phyloP scores from a whole-genome alignment of 2,113 vertebrate genomes.

The Rhombomys opimus region DNA sequence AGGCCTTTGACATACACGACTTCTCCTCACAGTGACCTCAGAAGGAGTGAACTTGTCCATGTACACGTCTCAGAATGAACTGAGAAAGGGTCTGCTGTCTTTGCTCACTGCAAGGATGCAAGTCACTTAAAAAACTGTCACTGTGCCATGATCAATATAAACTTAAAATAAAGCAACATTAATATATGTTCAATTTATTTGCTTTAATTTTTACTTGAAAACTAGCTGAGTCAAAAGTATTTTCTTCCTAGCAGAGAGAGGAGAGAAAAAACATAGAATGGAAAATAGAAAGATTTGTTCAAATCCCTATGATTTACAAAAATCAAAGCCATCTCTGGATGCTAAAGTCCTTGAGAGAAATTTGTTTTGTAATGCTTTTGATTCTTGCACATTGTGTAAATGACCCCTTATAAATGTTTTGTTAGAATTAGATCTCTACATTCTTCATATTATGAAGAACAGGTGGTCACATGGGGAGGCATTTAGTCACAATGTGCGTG shows the following conservation, averaged over 20 bases:
- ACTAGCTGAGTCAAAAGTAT: background rate
- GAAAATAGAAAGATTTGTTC: background rate
- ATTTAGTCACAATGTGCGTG: background rate
- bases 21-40: background rate
- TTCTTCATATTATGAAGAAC: background rate
- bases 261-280: background rate
- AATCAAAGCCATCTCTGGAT: background rate
- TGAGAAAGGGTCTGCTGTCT: background rate
- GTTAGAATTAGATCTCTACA: background rate
- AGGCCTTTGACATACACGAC: background rate
- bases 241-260: background rate
- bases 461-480: slow-evolving; percentile 10
- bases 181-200: background rate
- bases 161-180: background rate
- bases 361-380: background rate
- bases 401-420: slow-evolving; percentile 17
- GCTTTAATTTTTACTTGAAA: slow-evolving; percentile 39
- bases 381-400: background rate
- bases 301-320: background rate
- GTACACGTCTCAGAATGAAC: background rate
- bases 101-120: background rate
- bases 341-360: background rate
- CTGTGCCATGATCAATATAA: background rate
- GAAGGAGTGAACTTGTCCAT: background rate
- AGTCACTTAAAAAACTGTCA: background rate